Percentiles rank a stretch among this genome's conserved stretches.
Conservation (phyloP, 2,797 vertebrate genomes). For the Cichlasoma orientale region DNA sequence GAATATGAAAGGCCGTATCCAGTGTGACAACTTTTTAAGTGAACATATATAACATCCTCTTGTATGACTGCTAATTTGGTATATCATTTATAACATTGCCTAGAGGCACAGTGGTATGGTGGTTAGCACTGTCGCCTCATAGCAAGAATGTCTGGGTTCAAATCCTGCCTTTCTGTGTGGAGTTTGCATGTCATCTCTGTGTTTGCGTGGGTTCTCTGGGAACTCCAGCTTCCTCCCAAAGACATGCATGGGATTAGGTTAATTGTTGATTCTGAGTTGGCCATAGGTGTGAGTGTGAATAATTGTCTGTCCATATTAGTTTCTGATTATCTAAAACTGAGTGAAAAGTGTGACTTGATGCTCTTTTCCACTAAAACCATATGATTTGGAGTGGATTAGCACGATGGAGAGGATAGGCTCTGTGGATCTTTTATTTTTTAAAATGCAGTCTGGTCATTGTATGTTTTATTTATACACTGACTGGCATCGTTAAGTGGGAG, state of each 20-base stretch:
- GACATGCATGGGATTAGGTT: too few species aligned
- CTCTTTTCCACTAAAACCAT: conserved; percentile 22
- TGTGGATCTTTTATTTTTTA: conserved; percentile 58
- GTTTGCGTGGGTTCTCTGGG: too few species aligned
- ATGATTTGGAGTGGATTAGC: conserved; percentile 14
- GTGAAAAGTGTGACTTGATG: neutral
- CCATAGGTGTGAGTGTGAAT: too few species aligned
- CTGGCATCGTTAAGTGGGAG: conserved; percentile 41
- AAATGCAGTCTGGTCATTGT: conserved; percentile 56
- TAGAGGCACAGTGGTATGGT: neutral
- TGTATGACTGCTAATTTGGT: neutral
- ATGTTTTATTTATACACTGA: conserved; percentile 70
- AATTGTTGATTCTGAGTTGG: too few species aligned
- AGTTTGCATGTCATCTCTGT: too few species aligned
- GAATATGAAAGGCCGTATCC: neutral
- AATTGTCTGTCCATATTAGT: too few species aligned
- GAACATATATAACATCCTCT: neutral
- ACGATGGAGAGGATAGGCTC: conserved; percentile 9
- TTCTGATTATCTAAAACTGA: neutral
- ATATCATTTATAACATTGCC: neutral
- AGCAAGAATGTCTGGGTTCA: too few species aligned
- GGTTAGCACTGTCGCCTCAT: too few species aligned
- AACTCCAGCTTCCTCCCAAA: too few species aligned
- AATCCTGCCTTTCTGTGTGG: too few species aligned
- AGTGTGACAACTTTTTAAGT: neutral